Evolutionary conservation across 2,888 invertebrate genomes (phyloP), one percentile per base, ranked within the genome.

Genomic region (Heliconius sara): DNA sequence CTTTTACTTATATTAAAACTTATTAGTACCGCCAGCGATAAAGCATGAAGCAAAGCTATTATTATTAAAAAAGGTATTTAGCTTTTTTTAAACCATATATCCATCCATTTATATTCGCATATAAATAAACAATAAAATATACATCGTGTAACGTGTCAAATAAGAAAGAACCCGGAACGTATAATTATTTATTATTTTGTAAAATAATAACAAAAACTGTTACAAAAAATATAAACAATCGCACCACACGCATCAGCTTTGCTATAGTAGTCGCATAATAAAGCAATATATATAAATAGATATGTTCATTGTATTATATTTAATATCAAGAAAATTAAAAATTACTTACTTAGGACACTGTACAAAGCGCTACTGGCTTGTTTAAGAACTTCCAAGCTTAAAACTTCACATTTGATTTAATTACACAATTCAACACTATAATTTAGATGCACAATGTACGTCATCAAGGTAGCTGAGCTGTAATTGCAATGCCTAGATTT

Each of bases 401-500:
- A 13, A 43, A n/a, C 34, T 30, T 10, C n/a, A n/a, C n/a, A 25
- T 30, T 72, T 34, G 4, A 72, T 57, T 7, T n/a, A 57, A 30
- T 34, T 12, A 57, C 57, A 34, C n/a, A 34, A 22, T 72, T 22
- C 7, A n/a, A 6, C 67, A 76, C 76, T 57, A 19, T 22, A 72
- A 22, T 52, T 30, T 25, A 34, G 52, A 1, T 22, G 30, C 30
- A 57, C 13, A 63, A 47, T 3, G 60, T 47, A 47, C 71, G 77
- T 72, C 43, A 47, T 27, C 30, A 30, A 25, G 47, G n/a, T 71
- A 13, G 16, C 71, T 10, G 30, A 43, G 47, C 27, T 27, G 77
- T 27, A 77, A 30, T 47, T 77, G 47, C 43, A 65, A 65, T 77
- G 81, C 68, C 80, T 80, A 78, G 81, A 79, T 81, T 79, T 77